Conservation (phyloP, 2,797 vertebrate genomes). For the Calcarius lapponicus region DNA sequence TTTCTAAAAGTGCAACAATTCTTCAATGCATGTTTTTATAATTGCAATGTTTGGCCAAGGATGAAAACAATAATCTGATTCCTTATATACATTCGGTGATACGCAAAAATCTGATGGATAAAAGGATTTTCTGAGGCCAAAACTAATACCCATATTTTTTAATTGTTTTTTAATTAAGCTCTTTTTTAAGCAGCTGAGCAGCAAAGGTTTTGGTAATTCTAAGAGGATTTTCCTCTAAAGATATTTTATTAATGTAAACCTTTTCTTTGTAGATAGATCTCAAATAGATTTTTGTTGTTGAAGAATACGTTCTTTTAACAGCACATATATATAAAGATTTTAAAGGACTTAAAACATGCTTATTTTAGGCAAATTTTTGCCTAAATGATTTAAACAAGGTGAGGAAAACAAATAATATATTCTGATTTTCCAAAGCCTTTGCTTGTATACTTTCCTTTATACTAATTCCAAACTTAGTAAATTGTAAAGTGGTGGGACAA, state of each 20-base stretch:
- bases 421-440: not conserved
- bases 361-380: not conserved
- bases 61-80: conserved; percentile 78
- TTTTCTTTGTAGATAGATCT: not conserved
- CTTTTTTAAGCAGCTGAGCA: not conserved
- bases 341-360: not conserved
- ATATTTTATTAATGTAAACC: not conserved
- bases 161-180: not conserved
- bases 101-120: conserved; percentile 73
- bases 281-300: not conserved
- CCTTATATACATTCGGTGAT: conserved; percentile 12
- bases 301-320: not conserved
- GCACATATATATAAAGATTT: not conserved
- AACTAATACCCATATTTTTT: not conserved
- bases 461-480: not conserved
- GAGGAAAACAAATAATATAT: not conserved
- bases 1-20: not conserved
- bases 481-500: not conserved
- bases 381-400: not conserved
- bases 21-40: not conserved
- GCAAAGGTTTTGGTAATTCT: not conserved
- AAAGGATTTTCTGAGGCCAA: conserved; percentile 84
- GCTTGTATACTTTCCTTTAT: not conserved
- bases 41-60: conserved; percentile 70
- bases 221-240: not conserved